phyloP scores from a whole-genome alignment of 2,797 vertebrate species.

The Rhynchotus rufescens region DNA sequence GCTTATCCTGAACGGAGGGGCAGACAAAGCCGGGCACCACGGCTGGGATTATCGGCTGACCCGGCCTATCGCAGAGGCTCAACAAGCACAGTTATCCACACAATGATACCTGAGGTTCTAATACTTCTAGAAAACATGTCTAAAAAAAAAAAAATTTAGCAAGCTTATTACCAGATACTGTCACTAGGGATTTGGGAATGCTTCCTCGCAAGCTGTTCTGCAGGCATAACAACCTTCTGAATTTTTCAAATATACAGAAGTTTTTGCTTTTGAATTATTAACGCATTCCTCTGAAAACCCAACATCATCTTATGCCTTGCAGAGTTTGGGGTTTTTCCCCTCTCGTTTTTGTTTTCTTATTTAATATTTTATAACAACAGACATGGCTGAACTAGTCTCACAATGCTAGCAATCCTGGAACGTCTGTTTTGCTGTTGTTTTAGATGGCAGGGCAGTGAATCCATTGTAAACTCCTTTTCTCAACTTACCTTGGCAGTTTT shows the following conservation, averaged over 20 bases:
- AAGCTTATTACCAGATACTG: neutral
- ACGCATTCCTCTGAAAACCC: neutral
- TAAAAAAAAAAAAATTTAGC: neutral
- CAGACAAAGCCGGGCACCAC: constrained; percentile 20
- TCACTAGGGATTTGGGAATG: constrained; percentile 4
- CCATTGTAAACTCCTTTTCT: constrained; percentile 37
- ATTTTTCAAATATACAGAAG: neutral
- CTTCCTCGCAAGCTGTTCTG: constrained; percentile 14
- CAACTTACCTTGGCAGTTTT: constrained; percentile 94
- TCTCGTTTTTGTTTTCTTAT: neutral
- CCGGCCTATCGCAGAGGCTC: constrained; percentile 44
- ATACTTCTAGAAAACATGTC: constrained; percentile 56
- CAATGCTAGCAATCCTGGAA: constrained; percentile 8
- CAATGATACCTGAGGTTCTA: constrained; percentile 71
- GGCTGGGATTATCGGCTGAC: neutral
- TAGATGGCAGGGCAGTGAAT: constrained; percentile 14
- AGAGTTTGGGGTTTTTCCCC: neutral
- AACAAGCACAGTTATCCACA: constrained; percentile 61
- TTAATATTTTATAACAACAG: constrained; percentile 5
- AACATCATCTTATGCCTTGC: neutral
- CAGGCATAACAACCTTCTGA: neutral
- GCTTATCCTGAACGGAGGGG: constrained; percentile 52
- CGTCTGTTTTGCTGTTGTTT: constrained; percentile 24
- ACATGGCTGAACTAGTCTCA: neutral
- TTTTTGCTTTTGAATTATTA: neutral